Conservation (phyloP, 2,888 invertebrate species). For the Bembecia ichneumoniformis region DNA sequence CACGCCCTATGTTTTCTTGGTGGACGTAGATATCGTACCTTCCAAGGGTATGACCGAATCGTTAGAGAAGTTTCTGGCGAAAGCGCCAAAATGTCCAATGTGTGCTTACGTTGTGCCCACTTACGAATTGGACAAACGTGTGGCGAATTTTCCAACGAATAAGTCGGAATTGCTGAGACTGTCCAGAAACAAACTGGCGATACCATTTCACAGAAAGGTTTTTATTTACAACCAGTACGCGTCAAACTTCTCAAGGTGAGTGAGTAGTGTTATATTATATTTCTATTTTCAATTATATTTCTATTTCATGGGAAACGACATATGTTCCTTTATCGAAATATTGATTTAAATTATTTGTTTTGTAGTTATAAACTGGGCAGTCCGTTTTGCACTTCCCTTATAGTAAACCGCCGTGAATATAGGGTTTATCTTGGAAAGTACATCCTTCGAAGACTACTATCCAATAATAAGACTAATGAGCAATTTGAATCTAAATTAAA, state of each 20-base stretch:
- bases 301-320: too few species aligned
- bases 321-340: too few species aligned
- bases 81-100: constrained; percentile 69
- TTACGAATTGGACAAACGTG: constrained; percentile 86
- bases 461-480: too few species aligned
- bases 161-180: constrained; percentile 84
- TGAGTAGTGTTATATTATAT: constrained; percentile 4
- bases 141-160: constrained; percentile 81
- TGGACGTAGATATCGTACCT: constrained; percentile 91
- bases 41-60: constrained; percentile 79
- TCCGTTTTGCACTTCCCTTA: too few species aligned
- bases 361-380: too few species aligned
- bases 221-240: constrained; percentile 94
- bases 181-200: constrained; percentile 83
- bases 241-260: constrained; percentile 89
- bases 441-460: too few species aligned
- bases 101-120: constrained; percentile 94
- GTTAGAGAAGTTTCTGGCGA: constrained; percentile 78
- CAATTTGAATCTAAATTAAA: too few species aligned
- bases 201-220: constrained; percentile 92
- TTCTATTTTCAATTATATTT: too few species aligned
- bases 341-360: too few species aligned
- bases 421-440: too few species aligned
- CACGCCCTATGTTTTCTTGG: constrained; percentile 83
- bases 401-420: too few species aligned